Evolutionary conservation across 2,888 invertebrate species (phyloP), one percentile per base, ranked within the genome.

Genomic region (Lagria hirta): DNA sequence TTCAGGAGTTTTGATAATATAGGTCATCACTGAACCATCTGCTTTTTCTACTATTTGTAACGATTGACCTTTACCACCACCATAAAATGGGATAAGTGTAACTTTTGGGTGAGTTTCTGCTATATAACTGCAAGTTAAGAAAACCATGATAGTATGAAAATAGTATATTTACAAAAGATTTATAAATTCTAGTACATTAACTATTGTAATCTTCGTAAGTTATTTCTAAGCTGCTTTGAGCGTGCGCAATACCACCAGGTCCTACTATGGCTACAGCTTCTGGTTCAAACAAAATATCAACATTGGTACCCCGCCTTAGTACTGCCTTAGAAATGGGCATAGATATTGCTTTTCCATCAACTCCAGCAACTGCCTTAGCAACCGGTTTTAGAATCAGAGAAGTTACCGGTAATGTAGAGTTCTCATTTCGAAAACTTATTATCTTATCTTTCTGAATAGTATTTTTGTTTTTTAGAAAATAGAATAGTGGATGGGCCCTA

Each of bases 231-330:
- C 86, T 84, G 38, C 86, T 84, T 61, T 85, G 79, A 1, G 87
- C 86, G 61, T 86, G 84, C 0, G 87, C 87, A 30, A 82, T 78
- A 4, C 87, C 87, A 3, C 86, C 86, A 17, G 84, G 85, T 3
- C 87, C 87, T 2, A 79, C 86, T 3, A 87, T 76, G 2, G 87
- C 87, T 1, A 83, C 77, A 0, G 86, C 83, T 46, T 78, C 75
- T 2, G 87, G 87, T 49, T 78, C 75, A 61, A 83, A 84, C 11
- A 80, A 69, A 28, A 87, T 79, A 46, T 81, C 78, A 0, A 80
- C 83, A 40, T 75, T 73, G 23, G 75, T 75, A 13, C 82, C 81
- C 50, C 75, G 73, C 38, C 78, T 75, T 8, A 86, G 70, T 15
- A 83, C 65, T 4, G 86, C 86, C 52, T 75, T 75, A 0, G 86